Evolutionary conservation across 2,797 vertebrate genomes (phyloP), one percentile per base, ranked within the genome.

Genomic region (Jordanella pulchra): DNA sequence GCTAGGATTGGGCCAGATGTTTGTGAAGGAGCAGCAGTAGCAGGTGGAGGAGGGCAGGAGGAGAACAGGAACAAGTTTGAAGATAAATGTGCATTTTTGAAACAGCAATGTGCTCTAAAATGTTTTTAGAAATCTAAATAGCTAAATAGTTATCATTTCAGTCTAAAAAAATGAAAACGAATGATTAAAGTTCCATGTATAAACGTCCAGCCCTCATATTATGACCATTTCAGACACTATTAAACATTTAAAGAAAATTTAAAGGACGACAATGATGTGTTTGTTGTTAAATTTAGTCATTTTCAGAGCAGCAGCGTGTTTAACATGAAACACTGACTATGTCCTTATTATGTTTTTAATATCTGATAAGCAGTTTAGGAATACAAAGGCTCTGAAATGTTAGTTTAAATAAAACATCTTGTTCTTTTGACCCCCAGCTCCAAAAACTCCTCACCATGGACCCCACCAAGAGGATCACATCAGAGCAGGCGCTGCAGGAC

Each of bases 391-490:
- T 17, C 13, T 17, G 35, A 65, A 65, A 10, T 1, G 5, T 21
- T 65, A 2, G 14, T 44, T 42, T 27, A 44, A 7, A 25, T 45
- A 25, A 32, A 17, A 35, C 35, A 51, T 6, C 11, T 25, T 39
- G 1, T 51, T 6, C 13, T 67, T 10, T 71, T 3, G 61, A 51
- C n/a, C 21, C 90, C 44, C 85, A 99, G 98, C 97, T 99, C 84
- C 98, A 99, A 91, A 99, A 97, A 77, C 96, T 98, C 79, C 96
- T 99, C 67, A 99, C 97, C 68, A 98, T 98, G 98, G 98, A 99
- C 89, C 98, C 97, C 76, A 99, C 97, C 28, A 99, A 98, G 91
- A 95, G 97, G 92, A 97, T 99, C 90, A 99, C 97, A 53, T 99
- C 97, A 39, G 98, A 99, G 84, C 98, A 98, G 93, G 95, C 97